phyloP scores from a whole-genome alignment of 2,113 vertebrate genomes.

The Meleagris gallopavo region DNA sequence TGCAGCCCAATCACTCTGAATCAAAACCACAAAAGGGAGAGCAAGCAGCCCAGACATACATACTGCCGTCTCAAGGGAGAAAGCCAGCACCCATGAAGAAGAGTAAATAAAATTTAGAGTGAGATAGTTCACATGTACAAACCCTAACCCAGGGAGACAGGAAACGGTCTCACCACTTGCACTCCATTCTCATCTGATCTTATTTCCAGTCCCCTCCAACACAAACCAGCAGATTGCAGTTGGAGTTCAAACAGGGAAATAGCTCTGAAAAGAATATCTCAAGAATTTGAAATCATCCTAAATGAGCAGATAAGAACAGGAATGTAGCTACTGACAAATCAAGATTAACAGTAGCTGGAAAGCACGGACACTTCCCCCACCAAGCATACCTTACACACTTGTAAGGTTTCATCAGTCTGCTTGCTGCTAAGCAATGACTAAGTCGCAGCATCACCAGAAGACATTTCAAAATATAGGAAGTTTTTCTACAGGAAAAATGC shows the following conservation, averaged over 20 bases:
- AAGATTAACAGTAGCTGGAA: not conserved
- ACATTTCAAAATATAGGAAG: not conserved
- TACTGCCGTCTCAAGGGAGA: not conserved
- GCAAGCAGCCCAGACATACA: not conserved
- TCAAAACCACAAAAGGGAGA: not conserved
- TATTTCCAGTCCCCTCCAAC: not conserved
- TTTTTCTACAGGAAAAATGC: not conserved
- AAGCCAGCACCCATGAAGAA: not conserved
- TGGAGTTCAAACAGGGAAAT: not conserved
- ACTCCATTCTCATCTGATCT: not conserved
- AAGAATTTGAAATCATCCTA: not conserved
- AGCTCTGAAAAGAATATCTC: not conserved
- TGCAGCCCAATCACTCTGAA: not conserved
- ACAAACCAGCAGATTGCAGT: not conserved
- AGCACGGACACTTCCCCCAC: not conserved
- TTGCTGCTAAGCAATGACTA: not conserved
- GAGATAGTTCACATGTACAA: not conserved
- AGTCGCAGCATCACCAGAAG: not conserved
- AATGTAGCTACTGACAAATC: not conserved
- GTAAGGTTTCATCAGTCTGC: not conserved
- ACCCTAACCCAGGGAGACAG: not conserved
- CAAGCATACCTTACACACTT: not conserved
- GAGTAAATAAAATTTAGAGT: not conserved
- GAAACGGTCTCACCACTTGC: not conserved
- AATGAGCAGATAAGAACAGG: accelerated